Percentiles rank a stretch among this genome's conserved stretches.
These are phyloP conservation scores for Remorina albescens DNA, from an alignment of 2,797 vertebrate species.

Conservation along the genomic window DNA sequence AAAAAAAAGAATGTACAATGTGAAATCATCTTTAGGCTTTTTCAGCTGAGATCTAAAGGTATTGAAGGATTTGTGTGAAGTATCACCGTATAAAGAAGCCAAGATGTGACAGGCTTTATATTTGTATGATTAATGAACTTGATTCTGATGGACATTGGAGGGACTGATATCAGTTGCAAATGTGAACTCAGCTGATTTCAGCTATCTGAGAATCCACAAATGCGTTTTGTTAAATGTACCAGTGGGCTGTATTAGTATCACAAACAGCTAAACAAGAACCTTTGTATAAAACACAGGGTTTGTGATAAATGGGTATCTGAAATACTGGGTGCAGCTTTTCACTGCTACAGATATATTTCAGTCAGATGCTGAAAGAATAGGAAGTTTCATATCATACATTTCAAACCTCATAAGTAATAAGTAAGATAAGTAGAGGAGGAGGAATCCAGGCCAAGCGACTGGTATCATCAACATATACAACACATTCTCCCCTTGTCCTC, in stretches of 20 bases:
- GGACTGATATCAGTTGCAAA: background rate
- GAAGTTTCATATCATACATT: background rate
- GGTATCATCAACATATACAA: conserved; percentile 25
- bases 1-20: background rate
- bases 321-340: background rate
- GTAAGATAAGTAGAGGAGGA: background rate
- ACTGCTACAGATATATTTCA: background rate
- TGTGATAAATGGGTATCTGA: too few relatives aligned
- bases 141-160: background rate
- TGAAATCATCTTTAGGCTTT: background rate
- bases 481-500: conserved; percentile 28
- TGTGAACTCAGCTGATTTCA: background rate
- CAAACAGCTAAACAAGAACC: background rate
- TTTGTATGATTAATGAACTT: background rate
- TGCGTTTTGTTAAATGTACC: too few relatives aligned
- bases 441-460: conserved; percentile 4
- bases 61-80: background rate
- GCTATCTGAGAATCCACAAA: background rate
- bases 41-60: background rate
- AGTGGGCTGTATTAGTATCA: background rate
- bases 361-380: background rate
- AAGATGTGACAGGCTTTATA: too few relatives aligned
- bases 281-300: background rate
- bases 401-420: background rate
- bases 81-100: too few relatives aligned